Evolutionary conservation across 2,113 vertebrate species (phyloP), one percentile per base, ranked within the genome.

Genomic region (Cromileptes altivelis): DNA sequence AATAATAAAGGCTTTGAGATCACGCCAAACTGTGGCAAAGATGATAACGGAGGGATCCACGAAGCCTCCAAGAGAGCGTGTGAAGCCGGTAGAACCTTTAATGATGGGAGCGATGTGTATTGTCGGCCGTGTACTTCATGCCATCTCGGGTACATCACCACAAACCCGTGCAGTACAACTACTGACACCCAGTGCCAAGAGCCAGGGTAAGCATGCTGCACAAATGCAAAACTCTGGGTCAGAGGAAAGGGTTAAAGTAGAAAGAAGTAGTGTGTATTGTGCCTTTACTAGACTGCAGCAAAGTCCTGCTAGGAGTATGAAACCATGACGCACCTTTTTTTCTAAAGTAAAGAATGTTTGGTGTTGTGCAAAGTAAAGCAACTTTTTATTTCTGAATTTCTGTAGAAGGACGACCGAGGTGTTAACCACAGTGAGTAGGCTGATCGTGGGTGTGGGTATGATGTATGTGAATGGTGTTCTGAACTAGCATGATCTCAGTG

Each of bases 51-150:
- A 0, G 72, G 80, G 0, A 0, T 0, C 1, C 61, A 84, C 2
- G 52, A 69, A 0, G 0, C 0, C 0, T 0, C 1, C 0, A 0
- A 0, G 0, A 40, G 0, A n/a, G 0, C 0, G 0, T 94, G 95
- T 65, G 0, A 0, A 0, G 0, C 0, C 0, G 25, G 37, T 4
- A 2, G 0, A 1, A 91, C 62, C 0, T 95, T 90, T 58, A 95
- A 94, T 25, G 13, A 88, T 13, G 94, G 93, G 10, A 69, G 2
- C 0, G 0, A 0, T 0, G 0, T 2, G 0, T 0, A 0, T 0
- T 95, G 94, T 64, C 2, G 1, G 0, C 0, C 0, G 0, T 95
- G 94, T 15, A 0, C 15, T 0, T 0, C 0, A 0, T 94, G 93
- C 61, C 3, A 2, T 1, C 0, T 1, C 1, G 62, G 15, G 0